Evolutionary conservation across 1,140 invertebrate genomes (phyloP).

Genomic region (Neodiprion fabricii): DNA sequence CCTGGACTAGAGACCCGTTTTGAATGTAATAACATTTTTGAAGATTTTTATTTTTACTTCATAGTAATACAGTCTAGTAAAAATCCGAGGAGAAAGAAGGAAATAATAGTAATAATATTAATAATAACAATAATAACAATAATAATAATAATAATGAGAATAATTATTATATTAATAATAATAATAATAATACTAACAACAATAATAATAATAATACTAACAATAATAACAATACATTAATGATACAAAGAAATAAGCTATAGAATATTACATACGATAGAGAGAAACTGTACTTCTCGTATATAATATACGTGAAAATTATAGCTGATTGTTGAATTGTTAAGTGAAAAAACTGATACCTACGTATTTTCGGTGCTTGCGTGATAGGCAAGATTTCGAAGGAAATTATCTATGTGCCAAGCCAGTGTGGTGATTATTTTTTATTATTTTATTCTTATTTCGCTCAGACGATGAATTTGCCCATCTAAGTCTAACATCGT

Average conservation of each 20-base stretch:
- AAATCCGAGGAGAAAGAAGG: background rate
- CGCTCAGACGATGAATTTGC: background rate
- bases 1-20: too few relatives aligned
- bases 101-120: too few relatives aligned
- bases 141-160: too few relatives aligned
- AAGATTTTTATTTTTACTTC: background rate
- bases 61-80: background rate
- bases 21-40: too few relatives aligned
- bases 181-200: too few relatives aligned
- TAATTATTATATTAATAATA: too few relatives aligned
- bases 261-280: background rate
- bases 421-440: background rate
- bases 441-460: background rate
- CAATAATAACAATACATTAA: background rate
- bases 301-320: background rate
- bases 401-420: constrained; percentile 2
- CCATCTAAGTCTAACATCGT: background rate
- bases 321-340: background rate
- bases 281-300: background rate
- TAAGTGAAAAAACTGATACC: background rate
- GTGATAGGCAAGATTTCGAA: background rate
- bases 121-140: too few relatives aligned
- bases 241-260: background rate
- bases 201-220: too few relatives aligned
- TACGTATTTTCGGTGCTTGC: constrained; percentile 4